Conservation (phyloP, 1,140 invertebrate genomes). For the Diachasma alloeum region DNA sequence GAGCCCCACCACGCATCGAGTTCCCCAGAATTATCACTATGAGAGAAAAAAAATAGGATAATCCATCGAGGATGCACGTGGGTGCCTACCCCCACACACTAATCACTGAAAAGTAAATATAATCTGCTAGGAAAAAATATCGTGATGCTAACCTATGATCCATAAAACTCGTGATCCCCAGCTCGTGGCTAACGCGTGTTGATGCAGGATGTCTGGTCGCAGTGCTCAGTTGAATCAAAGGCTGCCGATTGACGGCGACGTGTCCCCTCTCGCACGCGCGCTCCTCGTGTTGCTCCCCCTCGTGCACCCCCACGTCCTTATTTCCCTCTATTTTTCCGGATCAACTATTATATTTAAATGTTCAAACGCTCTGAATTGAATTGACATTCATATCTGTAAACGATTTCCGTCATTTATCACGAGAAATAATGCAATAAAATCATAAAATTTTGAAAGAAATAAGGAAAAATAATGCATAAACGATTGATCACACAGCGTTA, state of each 20-base stretch:
- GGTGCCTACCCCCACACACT: not conserved
- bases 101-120: constrained; percentile 8
- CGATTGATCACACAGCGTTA: not conserved
- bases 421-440: not conserved
- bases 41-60: not conserved
- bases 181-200: constrained; percentile 39
- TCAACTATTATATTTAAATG: not conserved
- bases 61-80: not conserved
- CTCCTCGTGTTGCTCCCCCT: constrained; percentile 8
- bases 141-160: constrained; percentile 59
- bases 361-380: not conserved
- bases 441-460: not conserved
- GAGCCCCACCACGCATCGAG: constrained; percentile 22
- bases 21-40: constrained; percentile 4
- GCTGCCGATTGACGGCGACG: constrained; percentile 14
- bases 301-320: not conserved
- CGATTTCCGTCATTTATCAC: not conserved
- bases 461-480: not conserved
- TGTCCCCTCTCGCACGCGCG: constrained; percentile 18
- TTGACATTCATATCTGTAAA: not conserved
- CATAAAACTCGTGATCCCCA: constrained; percentile 51
- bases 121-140: not conserved
- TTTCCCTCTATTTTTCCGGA: constrained; percentile 19
- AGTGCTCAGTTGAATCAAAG: constrained; percentile 13
- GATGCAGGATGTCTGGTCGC: constrained; percentile 24